Base-by-base conservation (phyloP, 2,113 vertebrate species). In the Eretmochelys imbricata region DNA sequence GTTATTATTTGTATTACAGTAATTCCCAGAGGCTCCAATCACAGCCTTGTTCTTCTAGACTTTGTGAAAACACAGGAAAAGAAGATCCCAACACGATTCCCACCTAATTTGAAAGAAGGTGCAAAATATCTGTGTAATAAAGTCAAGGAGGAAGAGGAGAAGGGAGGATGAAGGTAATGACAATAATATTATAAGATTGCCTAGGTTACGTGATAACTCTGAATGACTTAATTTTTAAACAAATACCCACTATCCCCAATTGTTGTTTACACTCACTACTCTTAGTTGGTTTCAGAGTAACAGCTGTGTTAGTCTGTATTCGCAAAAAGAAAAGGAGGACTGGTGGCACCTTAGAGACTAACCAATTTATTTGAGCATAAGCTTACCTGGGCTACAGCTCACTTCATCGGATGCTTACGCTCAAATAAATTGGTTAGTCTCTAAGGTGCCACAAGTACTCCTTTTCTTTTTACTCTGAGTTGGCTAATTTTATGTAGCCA, bases 21-120 rank as follows among this genome's bases (percentile, higher is more conserved):
- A 38, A 72, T 72, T 72, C 17, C 65, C 65, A 72, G n/a, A 22
- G n/a, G 35, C n/a, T 72, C 65, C 35, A 72, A 10, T 72, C n/a
- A 69, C 17, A 69, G n/a, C 35, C 35, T 5, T n/a, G 35, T 20
- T 72, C 17, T 72, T 72, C 65, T 69, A 69, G 65, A 38, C 35
- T 69, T 17, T 38, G 19, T 38, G 65, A 22, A 72, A 38, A 22
- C 35, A n/a, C 4, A 38, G n/a, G 5, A 35, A 46, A 55, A 83
- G 12, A 3, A 35, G 2, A 3, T 49, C 13, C 20, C 38, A 10
- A 13, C 80, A 17, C 38, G 1, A 0, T 78, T 91, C 17, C 1
- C 90, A 6, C 35, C 8, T 13, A 24, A 62, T 85, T 90, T 85
- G 17, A 48, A 81, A 94, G 88, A 90, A 38, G 29, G 16, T 14